Conservation (phyloP, 1,140 invertebrate species). For the Hyphantria cunea region DNA sequence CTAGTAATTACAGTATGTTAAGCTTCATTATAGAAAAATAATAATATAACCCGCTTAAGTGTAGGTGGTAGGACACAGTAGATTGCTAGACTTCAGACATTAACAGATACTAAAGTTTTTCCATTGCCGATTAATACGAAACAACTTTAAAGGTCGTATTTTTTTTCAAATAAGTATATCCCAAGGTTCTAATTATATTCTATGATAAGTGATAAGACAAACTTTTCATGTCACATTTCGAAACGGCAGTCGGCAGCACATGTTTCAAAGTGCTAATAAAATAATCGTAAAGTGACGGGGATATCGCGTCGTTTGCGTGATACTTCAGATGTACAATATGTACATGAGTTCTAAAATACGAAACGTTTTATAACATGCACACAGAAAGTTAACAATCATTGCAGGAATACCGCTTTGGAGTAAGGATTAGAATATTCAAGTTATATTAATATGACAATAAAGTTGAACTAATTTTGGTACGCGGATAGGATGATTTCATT, state of each 20-base stretch:
- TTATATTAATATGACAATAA: not conserved
- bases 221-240: conserved; percentile 7
- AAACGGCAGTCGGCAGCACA: conserved; percentile 21
- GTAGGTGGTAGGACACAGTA: too few species aligned
- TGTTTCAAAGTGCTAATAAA: conserved; percentile 28
- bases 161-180: too few species aligned
- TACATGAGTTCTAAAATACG: conserved; percentile 5
- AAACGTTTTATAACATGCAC: conserved; percentile 10
- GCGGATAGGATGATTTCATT: not conserved
- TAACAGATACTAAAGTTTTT: too few species aligned
- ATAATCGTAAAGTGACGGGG: conserved; percentile 25
- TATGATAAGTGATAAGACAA: not conserved
- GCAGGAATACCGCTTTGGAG: not conserved
- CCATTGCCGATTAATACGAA: too few species aligned
- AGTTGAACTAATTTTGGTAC: not conserved
- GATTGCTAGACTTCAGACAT: too few species aligned
- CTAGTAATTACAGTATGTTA: too few species aligned
- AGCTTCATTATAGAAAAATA: too few species aligned
- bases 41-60: too few species aligned
- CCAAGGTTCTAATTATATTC: not conserved
- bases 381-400: conserved; percentile 11
- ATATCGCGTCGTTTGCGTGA: conserved; percentile 10
- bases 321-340: conserved; percentile 2
- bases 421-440: not conserved
- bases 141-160: too few species aligned